Base-by-base conservation (phyloP, 2,113 vertebrate genomes). In the Eretmochelys imbricata region DNA sequence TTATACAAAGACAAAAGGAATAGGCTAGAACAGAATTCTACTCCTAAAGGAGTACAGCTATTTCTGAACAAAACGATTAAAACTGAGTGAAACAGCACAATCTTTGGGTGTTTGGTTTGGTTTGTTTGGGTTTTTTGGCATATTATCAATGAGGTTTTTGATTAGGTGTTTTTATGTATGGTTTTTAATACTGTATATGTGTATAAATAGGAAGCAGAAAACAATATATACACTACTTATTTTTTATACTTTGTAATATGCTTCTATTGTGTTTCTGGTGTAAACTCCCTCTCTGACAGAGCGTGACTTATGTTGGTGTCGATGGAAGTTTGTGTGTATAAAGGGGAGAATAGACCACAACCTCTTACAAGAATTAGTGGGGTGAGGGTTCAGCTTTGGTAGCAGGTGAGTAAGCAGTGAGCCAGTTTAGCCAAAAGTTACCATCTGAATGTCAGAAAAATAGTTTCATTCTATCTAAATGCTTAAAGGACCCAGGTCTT, bases 201-300 rank as follows among this genome's bases (percentile, higher is more conserved):
- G 88, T 98, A 97, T 97, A 97, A 96, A 97, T 95, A 98, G 97
- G 96, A 97, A 95, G 93, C 95, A 91, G 95, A 94, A 97, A 93
- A 95, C 81, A 57, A 85, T 91, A 92, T 92, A 51, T 88, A 98
- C 98, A 97, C 94, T 97, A 98, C 98, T 98, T 98, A 97, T 97
- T 98, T 98, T 98, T 98, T 38, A 97, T 96, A 97, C 95, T 98
- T 98, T 98, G 91, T 98, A 98, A 96, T 97, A 97, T 65, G 93
- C 97, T 95, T 95, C 81, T 65, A 19, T 93, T 95, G 96, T 96
- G 98, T 98, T 98, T 93, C 96, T 97, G 96, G 85, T 96, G 80
- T 95, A 80, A 93, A 89, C 85, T 87, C 86, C 80, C 85, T 93
- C 90, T 20, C 46, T 95, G 94, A 95, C 87, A 93, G 48, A 89